Conservation (phyloP, 2,888 invertebrate species). For the Camponotus fellah region DNA sequence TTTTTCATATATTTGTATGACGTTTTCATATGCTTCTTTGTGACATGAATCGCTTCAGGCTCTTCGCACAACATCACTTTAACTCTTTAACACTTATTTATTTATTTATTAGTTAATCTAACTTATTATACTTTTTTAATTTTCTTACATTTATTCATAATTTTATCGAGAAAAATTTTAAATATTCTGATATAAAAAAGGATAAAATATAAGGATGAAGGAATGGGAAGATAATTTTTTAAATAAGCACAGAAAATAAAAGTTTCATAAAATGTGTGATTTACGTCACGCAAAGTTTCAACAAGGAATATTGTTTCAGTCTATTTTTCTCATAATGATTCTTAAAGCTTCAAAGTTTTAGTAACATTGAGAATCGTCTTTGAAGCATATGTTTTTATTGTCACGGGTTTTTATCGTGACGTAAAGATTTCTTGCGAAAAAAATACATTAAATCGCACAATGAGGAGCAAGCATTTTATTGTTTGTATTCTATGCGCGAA, state of each 20-base stretch:
- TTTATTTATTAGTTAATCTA: not conserved
- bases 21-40: not conserved
- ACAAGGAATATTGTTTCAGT: not conserved
- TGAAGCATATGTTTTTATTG: not conserved
- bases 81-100: not conserved
- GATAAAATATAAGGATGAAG: not conserved
- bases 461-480: not conserved
- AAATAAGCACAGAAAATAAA: not conserved
- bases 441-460: not conserved
- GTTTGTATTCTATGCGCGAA: constrained; percentile 60
- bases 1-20: not conserved
- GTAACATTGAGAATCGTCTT: not conserved
- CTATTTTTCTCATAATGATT: not conserved
- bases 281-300: not conserved
- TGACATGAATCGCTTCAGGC: not conserved
- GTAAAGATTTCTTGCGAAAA: not conserved
- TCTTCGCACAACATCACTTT: not conserved
- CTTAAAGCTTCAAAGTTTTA: not conserved
- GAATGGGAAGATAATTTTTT: not conserved
- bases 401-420: not conserved
- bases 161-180: not conserved
- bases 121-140: not conserved
- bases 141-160: not conserved
- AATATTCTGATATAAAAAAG: not conserved
- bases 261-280: not conserved